A percentile compares a stretch with the other conserved stretches of the same genome.
phyloP scores from a whole-genome alignment of 2,113 vertebrate genomes.

The Orthonyx spaldingii region DNA sequence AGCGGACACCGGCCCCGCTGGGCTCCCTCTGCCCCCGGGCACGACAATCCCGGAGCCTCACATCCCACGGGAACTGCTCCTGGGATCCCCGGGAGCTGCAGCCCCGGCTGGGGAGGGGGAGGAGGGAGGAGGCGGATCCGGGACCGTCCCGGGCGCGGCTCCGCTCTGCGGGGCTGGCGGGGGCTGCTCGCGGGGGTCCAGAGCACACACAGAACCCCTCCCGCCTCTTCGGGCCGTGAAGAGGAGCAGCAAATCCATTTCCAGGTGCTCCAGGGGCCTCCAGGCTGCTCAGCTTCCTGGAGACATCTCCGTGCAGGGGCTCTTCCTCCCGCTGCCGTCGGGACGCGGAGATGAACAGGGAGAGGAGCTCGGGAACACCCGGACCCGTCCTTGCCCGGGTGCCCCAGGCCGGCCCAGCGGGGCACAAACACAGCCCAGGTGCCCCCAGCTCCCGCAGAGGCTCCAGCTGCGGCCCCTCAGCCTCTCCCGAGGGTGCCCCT shows the following conservation, averaged over 20 bases:
- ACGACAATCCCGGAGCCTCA: accelerated
- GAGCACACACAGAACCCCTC: not conserved
- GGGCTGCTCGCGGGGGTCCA: not conserved
- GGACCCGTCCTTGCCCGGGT: accelerated
- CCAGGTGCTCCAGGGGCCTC: not conserved
- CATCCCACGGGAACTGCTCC: not conserved
- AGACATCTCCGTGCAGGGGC: not conserved
- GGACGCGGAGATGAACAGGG: not conserved
- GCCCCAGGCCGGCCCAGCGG: not conserved
- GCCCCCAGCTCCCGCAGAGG: not conserved
- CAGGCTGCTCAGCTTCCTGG: not conserved
- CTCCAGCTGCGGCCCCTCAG: not conserved
- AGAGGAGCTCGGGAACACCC: accelerated
- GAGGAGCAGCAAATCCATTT: not conserved
- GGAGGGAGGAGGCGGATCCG: not conserved
- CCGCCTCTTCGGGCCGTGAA: accelerated
- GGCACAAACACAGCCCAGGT: not conserved
- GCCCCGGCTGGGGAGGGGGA: not conserved
- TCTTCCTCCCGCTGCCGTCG: accelerated
- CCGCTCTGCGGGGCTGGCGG: accelerated
- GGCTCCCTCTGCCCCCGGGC: not conserved
- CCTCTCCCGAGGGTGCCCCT: not conserved
- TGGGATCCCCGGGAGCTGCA: not conserved
- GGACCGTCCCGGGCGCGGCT: not conserved
- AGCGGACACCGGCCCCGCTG: accelerated